These are phyloP conservation scores for Mamestra configurata DNA, from an alignment of 1,140 invertebrate genomes.

Conservation along the genomic window DNA sequence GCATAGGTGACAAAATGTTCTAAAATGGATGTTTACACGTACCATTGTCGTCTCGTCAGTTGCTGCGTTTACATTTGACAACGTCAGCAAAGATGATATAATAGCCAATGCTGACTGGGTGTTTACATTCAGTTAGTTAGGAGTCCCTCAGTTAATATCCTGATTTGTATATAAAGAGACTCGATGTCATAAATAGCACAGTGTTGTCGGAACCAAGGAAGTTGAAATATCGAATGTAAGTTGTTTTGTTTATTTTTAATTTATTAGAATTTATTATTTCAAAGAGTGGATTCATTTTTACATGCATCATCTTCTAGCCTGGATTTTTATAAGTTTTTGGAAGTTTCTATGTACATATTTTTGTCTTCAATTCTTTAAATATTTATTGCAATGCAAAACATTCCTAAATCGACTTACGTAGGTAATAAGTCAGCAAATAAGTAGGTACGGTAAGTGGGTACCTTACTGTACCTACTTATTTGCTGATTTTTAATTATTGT, in stretches of 20 bases:
- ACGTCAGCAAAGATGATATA: constrained; percentile 49
- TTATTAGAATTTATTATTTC: background rate
- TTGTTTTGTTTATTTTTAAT: background rate
- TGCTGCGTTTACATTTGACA: constrained; percentile 40
- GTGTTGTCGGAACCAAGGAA: constrained; percentile 50
- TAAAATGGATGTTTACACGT: constrained; percentile 54
- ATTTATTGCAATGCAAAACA: too few relatives aligned
- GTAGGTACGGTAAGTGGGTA: too few relatives aligned
- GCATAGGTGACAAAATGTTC: background rate
- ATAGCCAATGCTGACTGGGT: constrained; percentile 42
- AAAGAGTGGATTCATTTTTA: too few relatives aligned
- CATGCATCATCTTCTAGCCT: too few relatives aligned
- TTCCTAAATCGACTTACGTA: too few relatives aligned
- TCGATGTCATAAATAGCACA: constrained; percentile 35
- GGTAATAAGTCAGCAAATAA: too few relatives aligned
- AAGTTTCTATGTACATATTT: too few relatives aligned
- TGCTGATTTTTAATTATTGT: too few relatives aligned
- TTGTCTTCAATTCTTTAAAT: too few relatives aligned
- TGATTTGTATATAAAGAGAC: constrained; percentile 44
- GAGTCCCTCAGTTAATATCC: constrained; percentile 30
- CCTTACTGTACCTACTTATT: too few relatives aligned
- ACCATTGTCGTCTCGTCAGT: constrained; percentile 24
- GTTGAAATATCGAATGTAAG: constrained; percentile 22
- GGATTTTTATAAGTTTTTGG: too few relatives aligned
- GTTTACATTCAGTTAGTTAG: constrained; percentile 18